Conservation (phyloP, 2,888 invertebrate genomes). For the Metopia argyrocephala region DNA sequence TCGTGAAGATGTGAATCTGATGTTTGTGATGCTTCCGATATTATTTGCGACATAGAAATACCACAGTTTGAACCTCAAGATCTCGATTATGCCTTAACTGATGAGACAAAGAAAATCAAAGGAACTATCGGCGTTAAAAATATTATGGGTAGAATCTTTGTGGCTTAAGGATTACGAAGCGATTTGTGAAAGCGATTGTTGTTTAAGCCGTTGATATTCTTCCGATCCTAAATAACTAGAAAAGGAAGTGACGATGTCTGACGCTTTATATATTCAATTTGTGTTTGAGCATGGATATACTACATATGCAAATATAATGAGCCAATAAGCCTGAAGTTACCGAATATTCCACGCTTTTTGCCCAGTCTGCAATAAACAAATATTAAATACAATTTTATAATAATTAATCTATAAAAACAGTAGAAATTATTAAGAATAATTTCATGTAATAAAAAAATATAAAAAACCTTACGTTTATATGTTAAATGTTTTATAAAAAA, state of each 20-base stretch:
- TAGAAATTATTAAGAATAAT: too few relatives aligned
- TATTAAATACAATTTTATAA: too few relatives aligned
- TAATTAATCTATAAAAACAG: too few relatives aligned
- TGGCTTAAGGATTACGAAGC: slow-evolving; percentile 42
- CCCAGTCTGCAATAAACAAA: slow-evolving; percentile 81
- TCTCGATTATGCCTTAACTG: slow-evolving; percentile 67
- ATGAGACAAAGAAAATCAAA: slow-evolving; percentile 72
- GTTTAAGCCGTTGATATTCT: slow-evolving; percentile 73
- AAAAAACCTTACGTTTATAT: too few relatives aligned
- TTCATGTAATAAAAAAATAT: too few relatives aligned
- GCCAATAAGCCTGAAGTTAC: slow-evolving; percentile 83
- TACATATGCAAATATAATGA: slow-evolving; percentile 84
- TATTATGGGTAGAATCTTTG: slow-evolving; percentile 68
- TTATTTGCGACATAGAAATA: slow-evolving; percentile 63
- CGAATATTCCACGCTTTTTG: slow-evolving; percentile 82
- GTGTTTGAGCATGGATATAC: slow-evolving; percentile 73
- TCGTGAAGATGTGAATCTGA: slow-evolving; percentile 70
- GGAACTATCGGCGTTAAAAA: slow-evolving; percentile 72
- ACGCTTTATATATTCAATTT: slow-evolving; percentile 71
- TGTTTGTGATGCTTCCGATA: slow-evolving; percentile 44
- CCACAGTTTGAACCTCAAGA: slow-evolving; percentile 42
- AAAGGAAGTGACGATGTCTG: slow-evolving; percentile 69
- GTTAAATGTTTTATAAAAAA: too few relatives aligned
- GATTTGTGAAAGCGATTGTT: slow-evolving; percentile 57
- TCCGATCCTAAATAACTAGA: slow-evolving; percentile 76